Percentiles rank a stretch among this genome's conserved stretches.
These are phyloP conservation scores for Troilus luridus DNA, from an alignment of 2,888 invertebrate genomes.

Conservation along the genomic window DNA sequence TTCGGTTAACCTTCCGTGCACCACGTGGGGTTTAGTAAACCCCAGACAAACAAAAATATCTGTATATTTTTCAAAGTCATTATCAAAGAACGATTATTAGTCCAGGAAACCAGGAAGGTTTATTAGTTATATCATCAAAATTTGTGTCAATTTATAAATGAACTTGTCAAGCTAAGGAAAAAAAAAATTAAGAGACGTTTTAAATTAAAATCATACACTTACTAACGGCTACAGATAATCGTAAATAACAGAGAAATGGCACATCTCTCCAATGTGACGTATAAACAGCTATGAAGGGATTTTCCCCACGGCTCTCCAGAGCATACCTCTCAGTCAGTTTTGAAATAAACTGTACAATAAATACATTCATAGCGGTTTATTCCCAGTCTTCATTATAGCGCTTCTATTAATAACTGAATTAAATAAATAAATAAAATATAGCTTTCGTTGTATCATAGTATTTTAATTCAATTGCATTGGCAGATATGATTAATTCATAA, in stretches of 20 bases:
- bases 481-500: not conserved
- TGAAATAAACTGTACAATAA: not conserved
- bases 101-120: no score
- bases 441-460: not conserved
- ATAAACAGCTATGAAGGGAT: constrained; percentile 11
- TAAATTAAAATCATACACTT: not conserved
- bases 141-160: no score
- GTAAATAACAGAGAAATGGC: not conserved
- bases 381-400: not conserved
- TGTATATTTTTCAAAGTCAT: no score
- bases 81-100: no score
- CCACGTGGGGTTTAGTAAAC: no score
- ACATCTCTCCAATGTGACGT: constrained; percentile 28
- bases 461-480: not conserved
- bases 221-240: not conserved
- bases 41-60: no score
- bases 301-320: not conserved
- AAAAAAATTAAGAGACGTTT: not conserved
- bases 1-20: no score
- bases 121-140: no score
- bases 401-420: not conserved
- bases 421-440: not conserved
- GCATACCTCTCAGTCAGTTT: not conserved
- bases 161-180: no score
- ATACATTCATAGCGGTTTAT: not conserved